A percentile compares a stretch with the other conserved stretches of the same genome.
phyloP scores from a whole-genome alignment of 2,113 vertebrate genomes.

The Elaphurus davidianus region DNA sequence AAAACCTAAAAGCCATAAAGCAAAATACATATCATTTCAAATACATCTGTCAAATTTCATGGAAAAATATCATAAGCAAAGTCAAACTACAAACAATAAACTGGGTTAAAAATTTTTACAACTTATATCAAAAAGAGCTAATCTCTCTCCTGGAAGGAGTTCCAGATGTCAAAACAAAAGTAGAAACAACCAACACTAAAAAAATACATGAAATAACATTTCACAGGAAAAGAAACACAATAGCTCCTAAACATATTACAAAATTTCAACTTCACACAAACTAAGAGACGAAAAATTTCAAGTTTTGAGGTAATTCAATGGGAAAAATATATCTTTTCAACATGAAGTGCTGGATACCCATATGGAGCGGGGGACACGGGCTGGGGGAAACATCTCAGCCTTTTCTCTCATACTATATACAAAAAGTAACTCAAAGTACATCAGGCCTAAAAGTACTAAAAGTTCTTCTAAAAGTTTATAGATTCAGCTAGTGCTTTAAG shows the following conservation, averaged over 20 bases:
- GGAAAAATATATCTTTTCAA: not conserved
- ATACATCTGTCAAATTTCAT: not conserved
- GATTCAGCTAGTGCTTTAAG: not conserved
- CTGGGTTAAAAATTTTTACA: not conserved
- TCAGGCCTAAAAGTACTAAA: not conserved
- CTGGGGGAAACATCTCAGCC: not conserved
- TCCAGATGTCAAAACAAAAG: not conserved
- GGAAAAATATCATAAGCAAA: not conserved
- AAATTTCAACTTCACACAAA: not conserved
- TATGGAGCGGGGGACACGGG: accelerated
- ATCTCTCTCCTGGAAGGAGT: not conserved
- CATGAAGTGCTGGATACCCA: not conserved
- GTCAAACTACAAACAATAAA: not conserved
- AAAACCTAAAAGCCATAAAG: not conserved
- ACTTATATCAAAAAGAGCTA: not conserved
- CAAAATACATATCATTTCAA: not conserved
- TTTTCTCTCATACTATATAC: not conserved
- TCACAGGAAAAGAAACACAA: not conserved
- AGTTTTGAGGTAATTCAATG: not conserved
- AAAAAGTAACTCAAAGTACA: not conserved
- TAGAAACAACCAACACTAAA: not conserved
- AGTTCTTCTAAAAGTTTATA: not conserved
- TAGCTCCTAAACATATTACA: not conserved
- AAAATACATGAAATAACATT: not conserved
- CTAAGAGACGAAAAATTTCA: not conserved